Percentiles rank a stretch among this genome's conserved stretches.
Conservation (phyloP, 2,113 vertebrate species). For the Arenaria interpres region DNA sequence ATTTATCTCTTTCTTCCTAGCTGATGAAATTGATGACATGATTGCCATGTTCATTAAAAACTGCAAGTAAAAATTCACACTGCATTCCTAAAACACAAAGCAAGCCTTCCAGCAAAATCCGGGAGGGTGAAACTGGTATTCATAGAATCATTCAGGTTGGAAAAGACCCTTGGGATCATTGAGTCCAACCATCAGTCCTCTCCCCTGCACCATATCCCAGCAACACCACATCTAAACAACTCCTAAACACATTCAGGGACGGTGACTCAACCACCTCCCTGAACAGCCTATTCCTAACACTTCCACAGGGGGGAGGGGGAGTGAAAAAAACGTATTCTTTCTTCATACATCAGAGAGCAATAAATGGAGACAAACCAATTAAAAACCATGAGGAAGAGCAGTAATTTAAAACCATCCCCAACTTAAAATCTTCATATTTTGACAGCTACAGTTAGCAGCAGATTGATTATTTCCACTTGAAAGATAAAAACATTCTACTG, state of each 20-base stretch:
- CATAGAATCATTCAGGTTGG: no score
- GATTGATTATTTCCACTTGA: conserved; percentile 18
- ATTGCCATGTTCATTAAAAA: background rate
- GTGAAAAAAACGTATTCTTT: background rate
- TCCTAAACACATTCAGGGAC: no score
- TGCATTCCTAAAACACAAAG: background rate
- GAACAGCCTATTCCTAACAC: background rate
- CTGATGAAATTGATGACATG: background rate
- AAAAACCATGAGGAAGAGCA: background rate
- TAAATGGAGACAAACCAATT: background rate
- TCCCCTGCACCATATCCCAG: no score
- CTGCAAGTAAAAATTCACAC: background rate
- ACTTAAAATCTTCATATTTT: background rate
- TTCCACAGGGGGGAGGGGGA: accelerated
- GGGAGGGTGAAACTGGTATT: background rate
- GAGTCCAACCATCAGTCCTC: no score
- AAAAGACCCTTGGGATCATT: no score
- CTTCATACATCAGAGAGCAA: background rate
- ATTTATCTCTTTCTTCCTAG: no score
- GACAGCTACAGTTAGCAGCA: background rate
- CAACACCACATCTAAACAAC: no score
- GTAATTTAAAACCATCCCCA: background rate
- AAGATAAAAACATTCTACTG: background rate
- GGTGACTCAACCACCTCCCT: no score
- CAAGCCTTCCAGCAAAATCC: background rate